phyloP scores from a whole-genome alignment of 2,113 vertebrate genomes.

The Scatophagus argus region DNA sequence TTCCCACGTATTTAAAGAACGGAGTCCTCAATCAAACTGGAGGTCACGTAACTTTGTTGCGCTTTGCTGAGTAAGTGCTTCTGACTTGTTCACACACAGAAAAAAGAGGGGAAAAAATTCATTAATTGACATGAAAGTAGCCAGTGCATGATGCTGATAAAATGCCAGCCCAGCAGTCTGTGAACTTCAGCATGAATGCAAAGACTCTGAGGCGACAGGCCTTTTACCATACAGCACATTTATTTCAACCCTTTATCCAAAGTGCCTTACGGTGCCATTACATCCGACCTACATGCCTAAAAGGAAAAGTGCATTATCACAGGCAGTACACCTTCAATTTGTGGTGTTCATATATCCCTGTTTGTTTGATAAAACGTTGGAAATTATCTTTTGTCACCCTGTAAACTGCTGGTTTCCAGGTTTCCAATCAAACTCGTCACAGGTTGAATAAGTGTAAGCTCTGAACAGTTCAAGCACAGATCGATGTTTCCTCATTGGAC shows the following conservation, averaged over 20 bases:
- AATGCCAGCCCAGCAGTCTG: slow-evolving; percentile 59
- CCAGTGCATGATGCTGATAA: slow-evolving; percentile 58
- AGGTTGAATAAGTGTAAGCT: neutral
- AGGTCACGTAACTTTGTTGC: slow-evolving; percentile 30
- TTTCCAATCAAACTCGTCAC: neutral
- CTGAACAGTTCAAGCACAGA: neutral
- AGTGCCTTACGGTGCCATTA: neutral
- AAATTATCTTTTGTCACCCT: neutral
- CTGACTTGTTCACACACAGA: slow-evolving; percentile 34
- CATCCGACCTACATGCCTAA: neutral
- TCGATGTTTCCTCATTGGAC: neutral
- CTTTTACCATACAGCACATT: slow-evolving; percentile 44
- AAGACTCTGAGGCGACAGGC: slow-evolving; percentile 35
- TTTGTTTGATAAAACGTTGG: neutral
- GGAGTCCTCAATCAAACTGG: slow-evolving; percentile 43
- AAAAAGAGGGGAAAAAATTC: slow-evolving; percentile 28
- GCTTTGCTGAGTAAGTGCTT: slow-evolving; percentile 54
- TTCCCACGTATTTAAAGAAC: slow-evolving; percentile 16
- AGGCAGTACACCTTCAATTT: neutral
- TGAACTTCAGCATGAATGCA: slow-evolving; percentile 39
- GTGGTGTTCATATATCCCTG: neutral
- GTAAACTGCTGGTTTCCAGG: neutral
- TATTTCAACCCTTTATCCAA: slow-evolving; percentile 34
- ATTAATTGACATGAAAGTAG: slow-evolving; percentile 69
- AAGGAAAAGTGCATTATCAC: slow-evolving; percentile 13